Evolutionary conservation across 2,113 vertebrate genomes (phyloP), one percentile per base, ranked within the genome.

Genomic region (Chaenocephalus aceratus): DNA sequence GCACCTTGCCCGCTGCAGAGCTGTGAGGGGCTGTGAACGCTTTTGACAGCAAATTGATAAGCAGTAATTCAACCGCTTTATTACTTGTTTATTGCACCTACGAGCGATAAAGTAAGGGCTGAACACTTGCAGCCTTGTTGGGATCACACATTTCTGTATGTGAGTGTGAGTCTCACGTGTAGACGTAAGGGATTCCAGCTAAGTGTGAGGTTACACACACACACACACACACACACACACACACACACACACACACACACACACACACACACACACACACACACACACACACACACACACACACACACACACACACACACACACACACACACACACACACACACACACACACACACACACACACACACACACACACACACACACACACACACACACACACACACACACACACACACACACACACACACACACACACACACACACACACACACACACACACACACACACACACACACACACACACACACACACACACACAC

Each of bases 41-140:
- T 53, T 49, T 48, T 36, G 30, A 65, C 48, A 62, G 16, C 65
- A 11, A 68, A 51, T 46, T 65, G 69, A 69, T 72, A 60, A 80
- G 62, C 10, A 0, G 11, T 21, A 64, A 56, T 72, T 76, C 10
- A 56, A 0, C 0, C 34, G 15, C 14, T 65, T 74, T 36, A 63
- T 54, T 1, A 26, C 53, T 44, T 41, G 26, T 26, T 26, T 26
- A 26, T 26, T 26, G 61, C 51, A 77, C 59, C 26, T 10, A 3
- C 30, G 56, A 60, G 36, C 56, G 45, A 67, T 64, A 18, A 10
- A 14, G 46, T 0, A 10, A 13, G 5, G 5, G 52, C 4, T 10
- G 58, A 45, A 41, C 6, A 46, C 34, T 57, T 3, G 16, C 15
- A 0, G 10, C 61, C 41, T 16, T 10, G 18, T 53, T 66, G 57